Conservation (phyloP, 2,113 vertebrate species). For the Lontra canadensis region DNA sequence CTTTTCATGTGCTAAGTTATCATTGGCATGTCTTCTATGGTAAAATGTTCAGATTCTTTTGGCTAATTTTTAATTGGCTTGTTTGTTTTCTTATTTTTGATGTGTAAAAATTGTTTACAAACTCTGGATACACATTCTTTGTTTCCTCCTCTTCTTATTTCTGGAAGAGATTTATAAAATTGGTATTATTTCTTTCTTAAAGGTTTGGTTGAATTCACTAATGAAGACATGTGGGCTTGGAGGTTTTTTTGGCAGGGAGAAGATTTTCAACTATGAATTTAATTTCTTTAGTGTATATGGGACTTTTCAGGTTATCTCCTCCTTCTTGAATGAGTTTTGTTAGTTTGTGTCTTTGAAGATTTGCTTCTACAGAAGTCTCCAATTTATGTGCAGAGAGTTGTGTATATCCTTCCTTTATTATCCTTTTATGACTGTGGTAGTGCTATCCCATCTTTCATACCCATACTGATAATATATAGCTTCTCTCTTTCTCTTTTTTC, state of each 20-base stretch:
- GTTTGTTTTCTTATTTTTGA: background rate
- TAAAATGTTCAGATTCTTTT: background rate
- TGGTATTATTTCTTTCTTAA: background rate
- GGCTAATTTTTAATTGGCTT: background rate
- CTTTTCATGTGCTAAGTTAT: background rate
- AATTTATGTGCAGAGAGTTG: background rate
- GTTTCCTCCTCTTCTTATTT: background rate
- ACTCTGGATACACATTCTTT: background rate
- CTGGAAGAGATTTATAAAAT: background rate
- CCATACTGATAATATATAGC: background rate
- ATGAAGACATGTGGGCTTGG: background rate
- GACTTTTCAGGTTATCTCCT: background rate
- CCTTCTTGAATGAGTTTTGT: background rate
- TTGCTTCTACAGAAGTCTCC: background rate
- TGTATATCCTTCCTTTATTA: background rate
- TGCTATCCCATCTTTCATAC: background rate
- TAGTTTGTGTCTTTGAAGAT: slow-evolving; percentile 1
- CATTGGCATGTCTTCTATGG: background rate
- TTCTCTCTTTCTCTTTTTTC: background rate
- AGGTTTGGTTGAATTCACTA: background rate
- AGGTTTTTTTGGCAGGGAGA: background rate
- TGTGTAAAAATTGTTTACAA: background rate
- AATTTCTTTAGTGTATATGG: background rate
- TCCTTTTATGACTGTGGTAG: background rate
- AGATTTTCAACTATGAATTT: background rate